Base-by-base conservation (phyloP, 2,888 invertebrate species). In the Sylvicola cinctus region DNA sequence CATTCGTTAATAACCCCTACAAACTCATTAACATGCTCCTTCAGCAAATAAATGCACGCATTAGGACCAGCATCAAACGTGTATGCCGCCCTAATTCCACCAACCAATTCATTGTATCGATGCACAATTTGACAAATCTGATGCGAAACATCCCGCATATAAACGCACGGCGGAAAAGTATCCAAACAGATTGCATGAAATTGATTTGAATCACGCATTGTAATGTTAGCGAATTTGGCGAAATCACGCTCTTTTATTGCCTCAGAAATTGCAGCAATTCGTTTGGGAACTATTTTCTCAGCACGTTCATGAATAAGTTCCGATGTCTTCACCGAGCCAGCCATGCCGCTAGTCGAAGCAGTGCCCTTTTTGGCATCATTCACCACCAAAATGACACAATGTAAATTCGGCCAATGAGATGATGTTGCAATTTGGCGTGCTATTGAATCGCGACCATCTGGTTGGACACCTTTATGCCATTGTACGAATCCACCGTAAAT, bases 51-150 rank as follows among this genome's bases (percentile, higher is more conserved):
- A 1, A 96, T 57, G 53, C 88, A 91, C 4, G 88, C 88, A 63
- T 98, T 98, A 32, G 95, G 84, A 4, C 98, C 98, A 35, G 98
- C 98, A 67, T 98, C 98, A 63, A 88, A 98, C 12, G 96, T 95
- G 52, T 99, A 99, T 1, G 91, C 90, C 6, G 87, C 31, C 36
- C 71, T 77, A 13, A 60, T 54, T 39, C 61, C 53, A n/a, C 71
- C 70, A 46, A 61, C 63, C 16, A 63, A 54, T 29, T 68, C 61
- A 56, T 99, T 98, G 50, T 79, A 90, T 14, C 63, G 60, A 57
- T 95, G 88, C 33, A 95, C 68, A 38, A 91, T 58, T 38, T 76
- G 63, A 4, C 79, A 68, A 35, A 98, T 75, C 16, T 68, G 61
- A 51, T 78, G 74, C 1, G 96, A 95, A 1, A 71, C 65, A 49